Conservation (phyloP, 2,888 invertebrate species). For the Copidosoma aretas region DNA sequence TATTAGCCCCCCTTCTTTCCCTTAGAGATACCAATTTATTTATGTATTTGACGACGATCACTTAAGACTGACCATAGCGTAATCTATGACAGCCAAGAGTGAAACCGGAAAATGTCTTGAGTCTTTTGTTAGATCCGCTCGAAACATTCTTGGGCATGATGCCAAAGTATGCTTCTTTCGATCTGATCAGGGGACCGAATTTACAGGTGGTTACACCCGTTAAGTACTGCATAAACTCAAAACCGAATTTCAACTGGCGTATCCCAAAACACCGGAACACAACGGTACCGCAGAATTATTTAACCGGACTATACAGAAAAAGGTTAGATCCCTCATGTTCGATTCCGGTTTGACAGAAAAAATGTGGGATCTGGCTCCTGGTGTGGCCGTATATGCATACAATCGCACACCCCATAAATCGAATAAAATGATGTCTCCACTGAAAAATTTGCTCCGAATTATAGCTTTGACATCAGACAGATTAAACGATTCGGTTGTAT, state of each 20-base stretch:
- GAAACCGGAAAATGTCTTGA: slow-evolving; percentile 36
- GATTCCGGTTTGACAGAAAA: slow-evolving; percentile 34
- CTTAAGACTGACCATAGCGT: slow-evolving; percentile 42
- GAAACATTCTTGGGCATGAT: slow-evolving; percentile 42
- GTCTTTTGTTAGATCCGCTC: slow-evolving; percentile 35
- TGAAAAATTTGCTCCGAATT: slow-evolving; percentile 27
- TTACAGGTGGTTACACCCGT: slow-evolving; percentile 40
- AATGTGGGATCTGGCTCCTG: slow-evolving; percentile 39
- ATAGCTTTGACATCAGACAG: slow-evolving; percentile 27
- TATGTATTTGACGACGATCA: slow-evolving; percentile 42
- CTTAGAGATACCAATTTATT: slow-evolving; percentile 39
- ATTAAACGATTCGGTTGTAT: slow-evolving; percentile 27
- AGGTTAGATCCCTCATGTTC: slow-evolving; percentile 20
- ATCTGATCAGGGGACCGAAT: slow-evolving; percentile 43
- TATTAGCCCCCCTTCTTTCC: slow-evolving; percentile 35
- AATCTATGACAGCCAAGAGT: slow-evolving; percentile 38
- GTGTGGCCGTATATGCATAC: slow-evolving; percentile 36
- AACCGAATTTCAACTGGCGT: slow-evolving; percentile 29
- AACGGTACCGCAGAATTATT: slow-evolving; percentile 41
- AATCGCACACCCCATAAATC: slow-evolving; percentile 1
- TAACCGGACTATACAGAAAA: slow-evolving; percentile 41
- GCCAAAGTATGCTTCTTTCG: slow-evolving; percentile 44
- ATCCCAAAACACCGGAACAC: slow-evolving; percentile 39
- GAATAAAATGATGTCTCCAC: slow-evolving; percentile 23
- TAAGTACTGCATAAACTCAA: slow-evolving; percentile 38